These are phyloP conservation scores for Drosophila flavopinicola DNA, from an alignment of 2,888 invertebrate species.

Conservation along the genomic window DNA sequence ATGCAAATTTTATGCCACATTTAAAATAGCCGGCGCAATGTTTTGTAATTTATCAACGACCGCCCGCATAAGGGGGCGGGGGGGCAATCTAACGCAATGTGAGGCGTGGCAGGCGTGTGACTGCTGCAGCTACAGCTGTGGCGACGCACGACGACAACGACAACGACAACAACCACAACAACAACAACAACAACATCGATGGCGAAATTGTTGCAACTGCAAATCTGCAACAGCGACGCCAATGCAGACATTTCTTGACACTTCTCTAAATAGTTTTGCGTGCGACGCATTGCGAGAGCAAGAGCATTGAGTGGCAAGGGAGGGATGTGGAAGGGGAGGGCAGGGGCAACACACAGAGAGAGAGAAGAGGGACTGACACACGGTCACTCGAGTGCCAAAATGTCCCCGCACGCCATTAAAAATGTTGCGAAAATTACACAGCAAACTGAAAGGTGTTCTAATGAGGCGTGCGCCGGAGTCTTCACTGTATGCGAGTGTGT, in stretches of 20 bases:
- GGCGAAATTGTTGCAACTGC: slow-evolving; percentile 49
- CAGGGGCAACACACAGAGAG: not conserved
- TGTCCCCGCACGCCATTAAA: slow-evolving; percentile 78
- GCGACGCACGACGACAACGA: slow-evolving; percentile 38
- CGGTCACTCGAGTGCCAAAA: slow-evolving; percentile 77
- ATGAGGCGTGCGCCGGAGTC: slow-evolving; percentile 73
- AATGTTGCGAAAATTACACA: slow-evolving; percentile 76
- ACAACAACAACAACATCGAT: slow-evolving; percentile 37
- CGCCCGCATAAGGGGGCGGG: slow-evolving; percentile 58
- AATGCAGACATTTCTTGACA: slow-evolving; percentile 79
- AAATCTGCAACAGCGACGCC: slow-evolving; percentile 50
- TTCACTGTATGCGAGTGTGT: slow-evolving; percentile 15
- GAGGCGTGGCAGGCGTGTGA: slow-evolving; percentile 69
- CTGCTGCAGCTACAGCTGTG: slow-evolving; percentile 62
- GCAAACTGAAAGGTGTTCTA: slow-evolving; percentile 78
- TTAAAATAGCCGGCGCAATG: slow-evolving; percentile 74
- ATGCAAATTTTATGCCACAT: slow-evolving; percentile 77
- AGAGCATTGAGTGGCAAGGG: slow-evolving; percentile 2
- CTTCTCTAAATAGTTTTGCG: slow-evolving; percentile 79
- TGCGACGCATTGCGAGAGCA: slow-evolving; percentile 56
- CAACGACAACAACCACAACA: slow-evolving; percentile 9
- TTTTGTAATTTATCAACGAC: slow-evolving; percentile 79
- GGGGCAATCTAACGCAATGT: slow-evolving; percentile 17
- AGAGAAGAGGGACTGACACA: slow-evolving; percentile 45
- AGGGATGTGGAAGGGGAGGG: not conserved